phyloP scores from a whole-genome alignment of 1,140 invertebrate species.

The Orius insidiosus region DNA sequence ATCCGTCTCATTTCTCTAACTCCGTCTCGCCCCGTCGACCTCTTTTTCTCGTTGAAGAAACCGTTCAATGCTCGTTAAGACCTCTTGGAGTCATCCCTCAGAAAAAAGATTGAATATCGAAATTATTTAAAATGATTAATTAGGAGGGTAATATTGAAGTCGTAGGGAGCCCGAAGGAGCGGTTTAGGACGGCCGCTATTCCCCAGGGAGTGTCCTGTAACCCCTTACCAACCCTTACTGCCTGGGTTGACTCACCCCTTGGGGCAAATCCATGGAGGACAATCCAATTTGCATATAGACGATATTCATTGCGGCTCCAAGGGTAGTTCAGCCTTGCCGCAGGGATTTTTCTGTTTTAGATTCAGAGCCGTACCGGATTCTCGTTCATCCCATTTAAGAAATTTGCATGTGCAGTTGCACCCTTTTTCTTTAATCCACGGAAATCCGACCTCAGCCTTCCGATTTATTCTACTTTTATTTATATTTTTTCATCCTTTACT shows the following conservation, averaged over 20 bases:
- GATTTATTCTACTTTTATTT: not conserved
- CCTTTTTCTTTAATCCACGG: not conserved
- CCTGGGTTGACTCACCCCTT: slow-evolving; percentile 1
- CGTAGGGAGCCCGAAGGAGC: too few species aligned
- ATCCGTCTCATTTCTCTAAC: too few species aligned
- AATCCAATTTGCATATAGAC: slow-evolving; percentile 12
- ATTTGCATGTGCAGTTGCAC: slow-evolving; percentile 6
- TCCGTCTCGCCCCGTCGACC: too few species aligned
- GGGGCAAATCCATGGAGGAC: slow-evolving; percentile 1
- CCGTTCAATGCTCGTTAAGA: too few species aligned
- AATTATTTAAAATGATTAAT: too few species aligned
- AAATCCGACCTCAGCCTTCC: not conserved
- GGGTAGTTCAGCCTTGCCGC: not conserved
- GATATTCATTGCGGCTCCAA: slow-evolving; percentile 6
- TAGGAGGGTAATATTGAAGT: too few species aligned
- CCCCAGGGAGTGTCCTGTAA: too few species aligned
- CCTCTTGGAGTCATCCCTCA: too few species aligned
- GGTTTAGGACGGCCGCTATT: too few species aligned
- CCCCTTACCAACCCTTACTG: not conserved
- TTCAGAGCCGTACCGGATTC: slow-evolving; percentile 3
- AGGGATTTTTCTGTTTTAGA: slow-evolving; percentile 10
- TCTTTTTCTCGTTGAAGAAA: too few species aligned
- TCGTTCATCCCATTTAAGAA: not conserved
- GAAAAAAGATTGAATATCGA: too few species aligned
- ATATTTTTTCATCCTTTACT: not conserved